A percentile compares a stretch with the other conserved stretches of the same genome.
phyloP scores from a whole-genome alignment of 2,797 vertebrate species.

The Taeniopygia guttata region DNA sequence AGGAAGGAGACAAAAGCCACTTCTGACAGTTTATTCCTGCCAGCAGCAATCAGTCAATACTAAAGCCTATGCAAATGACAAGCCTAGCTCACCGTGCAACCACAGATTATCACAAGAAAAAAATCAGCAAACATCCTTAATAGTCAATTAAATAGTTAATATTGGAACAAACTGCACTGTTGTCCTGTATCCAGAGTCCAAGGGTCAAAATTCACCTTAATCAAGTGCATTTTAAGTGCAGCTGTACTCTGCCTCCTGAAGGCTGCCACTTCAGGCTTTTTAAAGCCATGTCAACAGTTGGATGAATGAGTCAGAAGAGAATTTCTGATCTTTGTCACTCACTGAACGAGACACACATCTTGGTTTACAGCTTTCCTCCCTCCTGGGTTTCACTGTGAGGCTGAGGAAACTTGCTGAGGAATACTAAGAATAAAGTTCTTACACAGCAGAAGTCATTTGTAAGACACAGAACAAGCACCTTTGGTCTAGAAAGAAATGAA shows the following conservation, averaged over 20 bases:
- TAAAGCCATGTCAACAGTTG: constrained; percentile 9
- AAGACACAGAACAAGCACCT: not conserved
- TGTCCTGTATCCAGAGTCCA: constrained; percentile 55
- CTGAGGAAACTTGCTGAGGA: not conserved
- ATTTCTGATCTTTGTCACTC: constrained; percentile 54
- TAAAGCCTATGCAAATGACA: not conserved
- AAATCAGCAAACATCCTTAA: not conserved
- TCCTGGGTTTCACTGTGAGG: not conserved
- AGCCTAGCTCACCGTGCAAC: not conserved
- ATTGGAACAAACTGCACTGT: not conserved
- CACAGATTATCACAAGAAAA: not conserved
- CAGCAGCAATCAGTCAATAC: not conserved
- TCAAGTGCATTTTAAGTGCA: not conserved
- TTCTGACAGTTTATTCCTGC: not conserved
- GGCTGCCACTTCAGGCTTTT: constrained; percentile 23
- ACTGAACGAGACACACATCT: not conserved
- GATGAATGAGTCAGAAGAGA: constrained; percentile 52
- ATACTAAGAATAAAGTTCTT: not conserved
- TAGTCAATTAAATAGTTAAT: constrained; percentile 38
- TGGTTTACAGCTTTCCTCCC: not conserved
- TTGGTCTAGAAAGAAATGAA: not conserved
- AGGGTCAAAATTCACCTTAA: constrained; percentile 55
- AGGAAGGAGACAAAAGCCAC: not conserved
- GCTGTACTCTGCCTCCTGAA: constrained; percentile 43
- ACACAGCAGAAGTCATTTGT: not conserved